A percentile compares a stretch with the other conserved stretches of the same genome.
Evolutionary conservation across 2,888 invertebrate species (phyloP).

Genomic region (Coenonympha glycerion): DNA sequence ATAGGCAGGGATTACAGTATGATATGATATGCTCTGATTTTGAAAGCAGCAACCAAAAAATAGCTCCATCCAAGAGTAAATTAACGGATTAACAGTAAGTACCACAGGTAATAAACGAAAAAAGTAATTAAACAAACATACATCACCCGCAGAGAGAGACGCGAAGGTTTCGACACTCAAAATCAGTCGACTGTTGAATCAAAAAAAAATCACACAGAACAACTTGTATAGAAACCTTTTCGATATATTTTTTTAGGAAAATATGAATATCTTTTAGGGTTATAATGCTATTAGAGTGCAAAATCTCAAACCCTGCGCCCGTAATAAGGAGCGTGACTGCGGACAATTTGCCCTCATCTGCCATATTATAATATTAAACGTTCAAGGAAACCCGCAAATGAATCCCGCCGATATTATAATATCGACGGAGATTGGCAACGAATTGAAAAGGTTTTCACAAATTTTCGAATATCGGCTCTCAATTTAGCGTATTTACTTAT

Average conservation of each 20-base stretch:
- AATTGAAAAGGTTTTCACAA: constrained; percentile 19
- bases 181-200: no score
- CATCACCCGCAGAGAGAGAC: no score
- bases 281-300: constrained; percentile 67
- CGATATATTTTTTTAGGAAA: constrained; percentile 33
- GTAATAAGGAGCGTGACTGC: constrained; percentile 71
- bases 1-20: no score
- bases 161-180: no score
- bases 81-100: no score
- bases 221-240: constrained; percentile 29
- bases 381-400: constrained; percentile 40
- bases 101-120: no score
- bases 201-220: no score
- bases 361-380: constrained; percentile 65
- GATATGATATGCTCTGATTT: no score
- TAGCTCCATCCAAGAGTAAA: no score
- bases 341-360: constrained; percentile 60
- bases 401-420: constrained; percentile 22
- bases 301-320: constrained; percentile 54
- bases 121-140: no score
- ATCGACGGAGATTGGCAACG: constrained; percentile 20
- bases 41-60: no score
- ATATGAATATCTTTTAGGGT: constrained; percentile 56
- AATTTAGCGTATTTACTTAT: not conserved
- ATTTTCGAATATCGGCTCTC: constrained; percentile 6